Conservation (phyloP, 2,888 invertebrate species). For the Lamellibrachia columna region DNA sequence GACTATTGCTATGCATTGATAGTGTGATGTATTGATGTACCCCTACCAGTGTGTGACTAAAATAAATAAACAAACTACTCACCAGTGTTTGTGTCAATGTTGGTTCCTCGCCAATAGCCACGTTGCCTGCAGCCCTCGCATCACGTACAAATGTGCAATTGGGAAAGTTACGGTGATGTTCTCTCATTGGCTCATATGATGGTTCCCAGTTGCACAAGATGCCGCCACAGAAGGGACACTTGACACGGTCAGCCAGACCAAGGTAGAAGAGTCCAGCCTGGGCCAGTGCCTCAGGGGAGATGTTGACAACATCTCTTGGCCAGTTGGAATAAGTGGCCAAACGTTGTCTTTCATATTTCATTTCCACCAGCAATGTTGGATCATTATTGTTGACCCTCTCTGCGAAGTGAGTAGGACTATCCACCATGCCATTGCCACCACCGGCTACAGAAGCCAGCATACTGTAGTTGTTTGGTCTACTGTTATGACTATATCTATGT, state of each 20-base stretch:
- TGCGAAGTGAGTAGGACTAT: not conserved
- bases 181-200: not conserved
- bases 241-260: constrained; percentile 12
- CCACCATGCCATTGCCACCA: not conserved
- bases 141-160: not conserved
- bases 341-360: not conserved
- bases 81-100: not conserved
- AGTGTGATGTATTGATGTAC: too few species aligned
- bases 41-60: too few species aligned
- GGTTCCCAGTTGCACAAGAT: not conserved
- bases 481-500: too few species aligned
- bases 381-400: not conserved
- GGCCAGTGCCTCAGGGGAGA: not conserved
- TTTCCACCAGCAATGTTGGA: not conserved
- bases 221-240: not conserved
- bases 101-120: constrained; percentile 3
- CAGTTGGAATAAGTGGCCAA: not conserved
- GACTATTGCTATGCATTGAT: too few species aligned
- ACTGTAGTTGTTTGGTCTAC: too few species aligned
- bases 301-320: not conserved
- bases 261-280: not conserved
- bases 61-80: not conserved
- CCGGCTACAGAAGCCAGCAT: too few species aligned
- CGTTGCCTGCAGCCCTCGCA: not conserved
- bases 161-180: not conserved